Evolutionary conservation across 2,797 vertebrate genomes (phyloP).

Genomic region (Catharus ustulatus): DNA sequence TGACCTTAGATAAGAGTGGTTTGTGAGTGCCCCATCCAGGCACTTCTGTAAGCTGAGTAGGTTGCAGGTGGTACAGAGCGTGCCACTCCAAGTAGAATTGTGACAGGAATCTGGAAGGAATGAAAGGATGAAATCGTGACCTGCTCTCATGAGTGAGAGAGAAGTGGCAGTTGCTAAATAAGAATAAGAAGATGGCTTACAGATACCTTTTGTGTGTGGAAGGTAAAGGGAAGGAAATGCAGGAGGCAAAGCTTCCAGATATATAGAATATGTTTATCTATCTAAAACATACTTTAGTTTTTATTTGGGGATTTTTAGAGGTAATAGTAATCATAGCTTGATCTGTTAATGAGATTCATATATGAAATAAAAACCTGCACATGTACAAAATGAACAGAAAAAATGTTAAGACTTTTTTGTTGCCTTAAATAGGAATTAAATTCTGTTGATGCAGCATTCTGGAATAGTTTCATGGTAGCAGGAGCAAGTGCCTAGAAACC

Average conservation of each 20-base stretch:
- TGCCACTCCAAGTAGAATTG: neutral
- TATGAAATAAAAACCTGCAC: neutral
- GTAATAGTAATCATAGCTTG: neutral
- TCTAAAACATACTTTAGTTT: neutral
- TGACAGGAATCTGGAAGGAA: neutral
- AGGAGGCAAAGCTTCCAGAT: neutral
- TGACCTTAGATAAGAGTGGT: neutral
- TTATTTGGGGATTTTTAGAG: neutral
- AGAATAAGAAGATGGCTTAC: neutral
- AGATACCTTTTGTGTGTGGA: neutral
- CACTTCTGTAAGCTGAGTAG: neutral
- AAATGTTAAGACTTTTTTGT: neutral
- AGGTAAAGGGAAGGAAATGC: neutral
- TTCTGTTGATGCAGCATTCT: neutral
- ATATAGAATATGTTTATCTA: neutral
- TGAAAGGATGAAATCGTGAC: neutral
- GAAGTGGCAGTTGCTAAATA: neutral
- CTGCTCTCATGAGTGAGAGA: neutral
- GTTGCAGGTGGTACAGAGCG: neutral
- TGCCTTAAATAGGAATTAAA: neutral
- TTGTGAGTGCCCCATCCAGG: neutral
- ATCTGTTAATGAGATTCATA: neutral
- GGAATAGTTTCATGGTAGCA: neutral
- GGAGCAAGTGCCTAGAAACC: neutral
- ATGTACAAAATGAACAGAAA: neutral